Base-by-base conservation (phyloP, 2,113 vertebrate genomes). In the Oceanodroma tethys region DNA sequence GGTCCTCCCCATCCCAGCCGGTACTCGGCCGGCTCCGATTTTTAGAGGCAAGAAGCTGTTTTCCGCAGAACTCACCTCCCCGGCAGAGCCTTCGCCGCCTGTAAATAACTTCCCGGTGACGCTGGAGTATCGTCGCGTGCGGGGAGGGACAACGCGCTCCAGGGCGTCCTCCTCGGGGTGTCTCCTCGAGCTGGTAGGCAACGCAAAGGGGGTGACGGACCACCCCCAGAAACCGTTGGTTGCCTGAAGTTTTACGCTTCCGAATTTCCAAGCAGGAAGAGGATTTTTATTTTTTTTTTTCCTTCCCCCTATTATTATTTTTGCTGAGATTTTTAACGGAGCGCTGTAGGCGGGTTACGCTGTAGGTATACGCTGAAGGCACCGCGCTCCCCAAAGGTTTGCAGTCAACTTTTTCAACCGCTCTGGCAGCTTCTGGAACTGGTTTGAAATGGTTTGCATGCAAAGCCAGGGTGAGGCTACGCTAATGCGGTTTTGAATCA, bases 51-150 rank as follows among this genome's bases (percentile, higher is more conserved):
- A 16, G 30, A 22, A 3, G 10, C 7, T 3, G 5, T 20, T 16
- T 23, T 8, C 15, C 30, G 29, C 22, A 3, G 30, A 2, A 7
- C 65, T 47, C 9, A 47, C 63, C 27, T 21, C 15, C 19, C 7
- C 11, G 3, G 7, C 6, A 20, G 17, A 29, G 17, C 26, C 0
- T 1, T 3, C 12, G 2, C 12, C 2, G 6, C 8, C 17, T 29
- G 12, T 4, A 2, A 21, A 5, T 2, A 7, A 16, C 14, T 66
- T 66, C 63, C 42, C 8, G 10, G 2, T 3, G 4, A 15, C 3
- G 10, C 20, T 8, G 2, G 10, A 11, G 4, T 30, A 17, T 12
- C 10, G 3, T 8, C 16, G 10, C 10, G 3, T 5, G 15, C 21
- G 3, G 21, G 21, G 63, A 32, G 19, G 38, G 26, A 9, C 16